Conservation (phyloP, 2,113 vertebrate genomes). For the Caranx melampygus region DNA sequence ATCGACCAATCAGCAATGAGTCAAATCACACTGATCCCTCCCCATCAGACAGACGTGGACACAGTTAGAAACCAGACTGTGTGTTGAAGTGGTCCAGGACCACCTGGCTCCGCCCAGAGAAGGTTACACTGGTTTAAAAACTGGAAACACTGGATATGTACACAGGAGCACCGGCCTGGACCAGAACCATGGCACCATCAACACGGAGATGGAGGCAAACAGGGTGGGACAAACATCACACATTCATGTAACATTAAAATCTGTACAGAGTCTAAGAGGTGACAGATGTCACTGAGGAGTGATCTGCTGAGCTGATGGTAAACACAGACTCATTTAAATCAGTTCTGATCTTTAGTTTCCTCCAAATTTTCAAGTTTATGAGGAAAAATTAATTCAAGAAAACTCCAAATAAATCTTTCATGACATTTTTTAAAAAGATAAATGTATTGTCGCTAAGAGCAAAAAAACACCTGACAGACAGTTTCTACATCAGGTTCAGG, state of each 20-base stretch:
- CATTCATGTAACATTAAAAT: no score
- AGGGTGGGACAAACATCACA: background rate
- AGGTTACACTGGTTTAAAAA: background rate
- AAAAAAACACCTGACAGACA: background rate
- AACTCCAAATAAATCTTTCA: no score
- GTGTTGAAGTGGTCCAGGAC: background rate
- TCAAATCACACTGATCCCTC: background rate
- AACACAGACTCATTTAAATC: no score
- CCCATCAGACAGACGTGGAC: background rate
- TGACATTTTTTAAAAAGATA: no score
- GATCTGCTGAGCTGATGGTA: background rate
- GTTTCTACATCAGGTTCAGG: background rate
- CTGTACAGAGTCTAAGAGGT: background rate
- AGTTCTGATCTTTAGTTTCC: no score
- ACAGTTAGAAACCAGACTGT: background rate
- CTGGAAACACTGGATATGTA: background rate
- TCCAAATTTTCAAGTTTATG: no score
- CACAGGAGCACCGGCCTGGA: background rate
- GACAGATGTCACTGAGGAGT: background rate
- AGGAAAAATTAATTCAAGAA: no score
- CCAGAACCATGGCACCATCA: background rate
- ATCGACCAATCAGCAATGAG: constrained; percentile 30
- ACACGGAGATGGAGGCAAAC: background rate
- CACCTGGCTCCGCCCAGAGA: background rate
- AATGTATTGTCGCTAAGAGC: no score